These are phyloP conservation scores for Gryllus bimaculatus DNA, from an alignment of 1,140 invertebrate genomes.

Conservation along the genomic window DNA sequence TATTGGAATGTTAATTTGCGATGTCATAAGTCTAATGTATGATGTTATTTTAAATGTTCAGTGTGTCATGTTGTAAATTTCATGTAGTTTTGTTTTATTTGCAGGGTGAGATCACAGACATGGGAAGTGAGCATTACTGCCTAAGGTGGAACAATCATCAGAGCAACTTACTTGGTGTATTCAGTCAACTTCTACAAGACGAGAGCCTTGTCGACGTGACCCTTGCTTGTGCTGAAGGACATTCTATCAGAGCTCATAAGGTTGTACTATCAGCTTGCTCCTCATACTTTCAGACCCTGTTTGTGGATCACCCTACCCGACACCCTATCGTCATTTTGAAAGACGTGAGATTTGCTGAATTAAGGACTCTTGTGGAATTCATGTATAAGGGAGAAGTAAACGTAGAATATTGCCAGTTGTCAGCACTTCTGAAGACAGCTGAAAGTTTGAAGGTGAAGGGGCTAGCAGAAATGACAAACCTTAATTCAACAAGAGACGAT, in stretches of 20 bases:
- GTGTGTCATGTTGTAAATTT: not conserved
- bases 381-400: constrained; percentile 95
- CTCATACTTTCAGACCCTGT: constrained; percentile 85
- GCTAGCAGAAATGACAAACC: constrained; percentile 81
- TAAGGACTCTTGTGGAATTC: constrained; percentile 86
- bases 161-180: constrained; percentile 88
- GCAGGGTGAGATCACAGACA: constrained; percentile 30
- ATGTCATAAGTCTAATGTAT: not conserved
- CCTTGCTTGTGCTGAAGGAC: constrained; percentile 86
- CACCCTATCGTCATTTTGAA: constrained; percentile 90
- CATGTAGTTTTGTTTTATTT: constrained; percentile 10
- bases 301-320: constrained; percentile 78
- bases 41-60: not conserved
- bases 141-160: constrained; percentile 94
- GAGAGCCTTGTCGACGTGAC: constrained; percentile 92
- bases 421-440: constrained; percentile 81
- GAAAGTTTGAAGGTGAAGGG: constrained; percentile 87
- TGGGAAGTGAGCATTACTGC: constrained; percentile 93
- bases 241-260: constrained; percentile 88
- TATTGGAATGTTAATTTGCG: not conserved
- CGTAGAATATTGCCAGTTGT: constrained; percentile 85
- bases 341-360: constrained; percentile 81
- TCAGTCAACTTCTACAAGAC: constrained; percentile 87
- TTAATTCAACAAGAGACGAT: constrained; percentile 39
- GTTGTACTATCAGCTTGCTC: constrained; percentile 90